Percentiles rank a stretch among this genome's conserved stretches.
Evolutionary conservation across 2,888 invertebrate species (phyloP).

Genomic region (Pseudoips prasinana): DNA sequence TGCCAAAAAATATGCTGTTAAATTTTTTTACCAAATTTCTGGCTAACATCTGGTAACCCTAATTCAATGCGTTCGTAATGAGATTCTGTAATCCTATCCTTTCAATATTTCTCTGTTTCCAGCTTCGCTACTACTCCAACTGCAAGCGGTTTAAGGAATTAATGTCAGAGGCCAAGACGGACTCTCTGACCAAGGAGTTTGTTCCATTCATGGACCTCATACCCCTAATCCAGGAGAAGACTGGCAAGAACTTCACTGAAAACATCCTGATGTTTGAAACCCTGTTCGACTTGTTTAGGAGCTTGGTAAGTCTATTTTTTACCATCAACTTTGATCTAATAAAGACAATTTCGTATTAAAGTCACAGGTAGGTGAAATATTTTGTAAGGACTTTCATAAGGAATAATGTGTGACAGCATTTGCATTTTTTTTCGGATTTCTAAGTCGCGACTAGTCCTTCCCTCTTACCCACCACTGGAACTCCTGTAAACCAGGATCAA

Average conservation of each 20-base stretch:
- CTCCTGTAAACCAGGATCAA: no score
- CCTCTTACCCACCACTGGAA: no score
- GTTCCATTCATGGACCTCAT: constrained; percentile 53
- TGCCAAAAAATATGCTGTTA: no score
- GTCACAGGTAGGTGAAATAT: no score
- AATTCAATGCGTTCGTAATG: no score
- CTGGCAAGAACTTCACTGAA: constrained; percentile 63
- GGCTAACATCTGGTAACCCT: no score
- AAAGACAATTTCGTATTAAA: neutral
- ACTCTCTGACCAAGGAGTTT: constrained; percentile 54
- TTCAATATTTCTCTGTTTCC: constrained; percentile 30
- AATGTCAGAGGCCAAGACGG: constrained; percentile 51
- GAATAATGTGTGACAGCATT: no score
- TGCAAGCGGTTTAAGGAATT: constrained; percentile 53
- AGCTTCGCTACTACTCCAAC: constrained; percentile 74
- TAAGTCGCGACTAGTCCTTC: no score
- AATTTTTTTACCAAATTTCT: no score
- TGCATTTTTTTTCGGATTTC: no score
- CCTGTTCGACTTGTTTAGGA: constrained; percentile 59
- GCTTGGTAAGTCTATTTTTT: constrained; percentile 49
- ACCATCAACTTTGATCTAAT: neutral
- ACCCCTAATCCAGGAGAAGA: constrained; percentile 47
- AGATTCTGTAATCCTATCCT: no score
- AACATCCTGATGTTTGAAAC: constrained; percentile 59
- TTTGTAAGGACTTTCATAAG: no score